Base-by-base conservation (phyloP, 2,797 vertebrate species). In the Enteromius viviparus region DNA sequence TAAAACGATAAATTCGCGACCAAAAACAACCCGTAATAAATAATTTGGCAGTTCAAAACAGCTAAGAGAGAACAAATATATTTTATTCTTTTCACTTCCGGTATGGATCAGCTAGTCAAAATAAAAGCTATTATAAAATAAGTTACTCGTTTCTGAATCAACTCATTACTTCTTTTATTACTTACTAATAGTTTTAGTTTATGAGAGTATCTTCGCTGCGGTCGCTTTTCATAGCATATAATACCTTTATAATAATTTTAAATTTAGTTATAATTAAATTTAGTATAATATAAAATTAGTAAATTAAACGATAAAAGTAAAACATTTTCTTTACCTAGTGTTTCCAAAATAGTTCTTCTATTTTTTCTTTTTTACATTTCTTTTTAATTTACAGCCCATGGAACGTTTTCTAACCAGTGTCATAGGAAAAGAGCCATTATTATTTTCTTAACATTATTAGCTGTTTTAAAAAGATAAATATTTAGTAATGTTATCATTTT, bases 91-190 rank as follows among this genome's bases (percentile, higher is more conserved):
- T 75, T 75, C 6, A 66, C 32, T 82, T 82, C 80, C 80, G 71
- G 80, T 26, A 74, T 47, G 11, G 1, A 51, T 34, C n/a, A 75
- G 15, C 14, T n/a, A 82, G 80, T 75, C 71, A 82, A 82, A 82
- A 82, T 76, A 82, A 82, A 76, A 82, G 60, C 71, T 29, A 71
- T 8, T n/a, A 55, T 40, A 45, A 34, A 65, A 78, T 6, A 8
- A 26, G 26, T 26, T 26, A 32, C 23, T 15, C 7, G 3, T 42
- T 65, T 77, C 1, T 69, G 6, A 55, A 53, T 10, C 11, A 14
- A n/a, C 6, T 34, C 4, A 8, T 34, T 32, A 32, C 21, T 6
- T 37, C 11, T n/a, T n/a, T n/a, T n/a, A n/a, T n/a, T n/a, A 26
- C 1, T 34, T 37, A 34, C 10, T 29, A 14, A 11, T 53, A 40